These are phyloP conservation scores for Synergus laeviventris DNA, from an alignment of 2,888 invertebrate genomes.

Conservation along the genomic window DNA sequence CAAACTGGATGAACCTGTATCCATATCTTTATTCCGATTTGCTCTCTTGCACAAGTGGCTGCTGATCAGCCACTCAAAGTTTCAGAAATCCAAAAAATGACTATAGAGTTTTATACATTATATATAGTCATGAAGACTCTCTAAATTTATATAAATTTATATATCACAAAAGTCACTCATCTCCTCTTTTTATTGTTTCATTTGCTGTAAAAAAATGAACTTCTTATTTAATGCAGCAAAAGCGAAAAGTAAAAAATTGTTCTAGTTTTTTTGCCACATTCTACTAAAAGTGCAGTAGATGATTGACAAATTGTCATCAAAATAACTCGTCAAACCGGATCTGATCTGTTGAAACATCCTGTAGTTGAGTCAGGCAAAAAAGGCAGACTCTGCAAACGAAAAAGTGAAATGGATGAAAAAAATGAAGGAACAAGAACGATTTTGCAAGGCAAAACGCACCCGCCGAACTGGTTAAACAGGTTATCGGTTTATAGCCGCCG, in stretches of 20 bases:
- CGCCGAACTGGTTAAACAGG: slow-evolving; percentile 72
- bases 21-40: slow-evolving; percentile 52
- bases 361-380: slow-evolving; percentile 51
- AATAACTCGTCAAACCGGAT: slow-evolving; percentile 50
- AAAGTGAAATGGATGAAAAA: slow-evolving; percentile 55
- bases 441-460: slow-evolving; percentile 63
- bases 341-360: slow-evolving; percentile 56
- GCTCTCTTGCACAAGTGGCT: slow-evolving; percentile 43
- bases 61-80: neutral
- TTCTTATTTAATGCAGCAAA: neutral
- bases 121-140: too few species aligned
- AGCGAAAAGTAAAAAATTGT: neutral
- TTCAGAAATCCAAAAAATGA: neutral
- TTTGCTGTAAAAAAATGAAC: neutral
- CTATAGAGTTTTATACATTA: too few species aligned
- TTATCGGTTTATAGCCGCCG: slow-evolving; percentile 72
- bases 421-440: slow-evolving; percentile 57
- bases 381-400: slow-evolving; percentile 50
- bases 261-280: slow-evolving; percentile 2
- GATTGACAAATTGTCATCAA: slow-evolving; percentile 56
- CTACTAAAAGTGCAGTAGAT: slow-evolving; percentile 45
- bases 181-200: too few species aligned
- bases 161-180: too few species aligned
- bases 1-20: slow-evolving; percentile 50
- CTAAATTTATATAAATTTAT: too few species aligned